Percentiles rank a stretch among this genome's conserved stretches.
Conservation (phyloP, 2,797 vertebrate genomes). For the Squalus acanthias region DNA sequence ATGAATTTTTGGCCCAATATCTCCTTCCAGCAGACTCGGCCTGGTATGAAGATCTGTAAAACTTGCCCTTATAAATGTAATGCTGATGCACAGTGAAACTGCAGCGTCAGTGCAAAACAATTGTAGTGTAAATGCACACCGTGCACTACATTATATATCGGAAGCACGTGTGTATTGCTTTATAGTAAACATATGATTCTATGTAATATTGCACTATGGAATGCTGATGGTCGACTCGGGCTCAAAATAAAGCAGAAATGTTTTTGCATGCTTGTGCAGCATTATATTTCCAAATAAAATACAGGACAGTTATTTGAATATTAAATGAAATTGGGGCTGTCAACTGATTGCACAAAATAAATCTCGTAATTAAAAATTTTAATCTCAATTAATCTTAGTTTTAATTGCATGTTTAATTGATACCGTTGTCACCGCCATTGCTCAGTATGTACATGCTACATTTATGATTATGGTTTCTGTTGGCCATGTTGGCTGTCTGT, state of each 20-base stretch:
- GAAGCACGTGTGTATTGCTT: neutral
- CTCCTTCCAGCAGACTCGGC: neutral
- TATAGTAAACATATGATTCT: neutral
- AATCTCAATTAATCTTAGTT: no score
- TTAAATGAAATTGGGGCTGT: no score
- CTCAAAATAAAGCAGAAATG: neutral
- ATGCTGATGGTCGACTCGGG: no score
- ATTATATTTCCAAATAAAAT: neutral
- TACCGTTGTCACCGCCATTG: no score
- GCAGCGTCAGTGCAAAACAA: neutral
- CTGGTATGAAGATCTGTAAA: neutral
- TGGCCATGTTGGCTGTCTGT: no score
- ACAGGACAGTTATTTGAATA: no score
- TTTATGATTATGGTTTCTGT: no score
- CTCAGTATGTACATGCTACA: no score
- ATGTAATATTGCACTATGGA: neutral
- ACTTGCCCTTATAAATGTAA: neutral
- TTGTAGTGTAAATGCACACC: neutral
- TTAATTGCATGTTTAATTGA: no score
- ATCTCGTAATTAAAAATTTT: no score
- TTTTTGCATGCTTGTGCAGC: neutral
- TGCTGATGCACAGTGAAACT: neutral
- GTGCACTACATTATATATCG: neutral
- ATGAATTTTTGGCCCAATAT: no score
- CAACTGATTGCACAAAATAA: no score